phyloP scores from a whole-genome alignment of 2,113 vertebrate genomes.

The Leiothrix lutea region DNA sequence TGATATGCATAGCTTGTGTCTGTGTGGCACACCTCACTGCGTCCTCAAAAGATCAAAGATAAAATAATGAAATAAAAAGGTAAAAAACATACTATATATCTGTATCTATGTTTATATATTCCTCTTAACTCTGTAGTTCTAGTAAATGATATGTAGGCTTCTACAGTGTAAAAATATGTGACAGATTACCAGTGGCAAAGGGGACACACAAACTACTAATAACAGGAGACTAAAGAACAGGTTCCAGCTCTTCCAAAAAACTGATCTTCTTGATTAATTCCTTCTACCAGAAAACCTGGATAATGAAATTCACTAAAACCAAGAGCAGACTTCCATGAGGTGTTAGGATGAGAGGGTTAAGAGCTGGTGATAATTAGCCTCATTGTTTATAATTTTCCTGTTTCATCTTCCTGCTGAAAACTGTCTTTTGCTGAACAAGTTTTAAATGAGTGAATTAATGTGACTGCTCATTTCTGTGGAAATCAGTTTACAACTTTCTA shows the following conservation, averaged over 20 bases:
- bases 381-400: background rate
- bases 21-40: background rate
- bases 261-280: background rate
- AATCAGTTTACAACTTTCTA: background rate
- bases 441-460: background rate
- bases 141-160: background rate
- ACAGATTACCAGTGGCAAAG: background rate
- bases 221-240: background rate
- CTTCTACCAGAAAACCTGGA: background rate
- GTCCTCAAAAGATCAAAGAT: fast-evolving
- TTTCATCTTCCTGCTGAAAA: background rate
- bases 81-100: background rate
- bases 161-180: background rate
- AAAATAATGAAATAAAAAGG: background rate
- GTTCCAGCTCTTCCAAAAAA: background rate
- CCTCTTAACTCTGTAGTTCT: background rate
- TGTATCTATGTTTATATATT: no score
- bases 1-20: background rate
- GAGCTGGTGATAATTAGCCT: background rate
- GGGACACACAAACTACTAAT: background rate
- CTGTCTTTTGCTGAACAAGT: background rate
- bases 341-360: background rate
- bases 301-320: background rate
- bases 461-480: background rate
- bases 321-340: background rate